Evolutionary conservation across 2,113 vertebrate species (phyloP), one percentile per base, ranked within the genome.

Genomic region (Cyprinodon variegatus): DNA sequence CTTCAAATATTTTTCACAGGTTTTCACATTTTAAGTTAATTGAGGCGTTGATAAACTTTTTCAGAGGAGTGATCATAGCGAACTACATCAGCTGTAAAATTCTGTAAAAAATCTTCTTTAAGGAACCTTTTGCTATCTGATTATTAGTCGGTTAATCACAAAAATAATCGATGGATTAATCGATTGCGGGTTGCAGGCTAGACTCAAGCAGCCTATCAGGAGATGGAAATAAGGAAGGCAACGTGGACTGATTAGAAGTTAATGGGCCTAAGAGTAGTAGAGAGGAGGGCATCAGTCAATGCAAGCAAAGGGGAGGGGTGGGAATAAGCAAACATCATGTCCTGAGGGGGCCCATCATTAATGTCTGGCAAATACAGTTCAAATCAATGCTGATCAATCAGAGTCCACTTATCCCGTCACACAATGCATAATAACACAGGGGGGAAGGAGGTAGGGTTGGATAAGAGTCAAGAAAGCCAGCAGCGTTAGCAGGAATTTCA

Each of bases 381-480:
- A 38, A 74, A 91, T 92, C 88, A 89, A 91, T 91, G 89, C 53
- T 17, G 63, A 87, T 91, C 87, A 90, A 90, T 93, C 82, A 82
- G 59, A 68, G 39, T 83, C 69, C 79, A 88, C 79, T 89, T 89
- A 88, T 66, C 70, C 80, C 76, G 65, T 68, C 13, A 82, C 29
- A 13, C 48, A 38, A 70, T 75, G 69, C 66, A 72, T 83, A 85
- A 90, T 64, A 73, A 83, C 72, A 65, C 29, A 61, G 72, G 37
- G 45, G 41, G 41, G 64, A 39, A 43, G 1, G 36, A 37, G 37
- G 62, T 22, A 14, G 15, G 61, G 72, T 53, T 45, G 46, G 65
- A 60, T 5, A 36, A 62, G 69, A 76, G 85, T 87, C 86, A 89
- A 82, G 12, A 78, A 72, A 78, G 64, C 53, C 50, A 50, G 74